Evolutionary conservation across 2,113 vertebrate species (phyloP).

Genomic region (Barnardius zonarius): DNA sequence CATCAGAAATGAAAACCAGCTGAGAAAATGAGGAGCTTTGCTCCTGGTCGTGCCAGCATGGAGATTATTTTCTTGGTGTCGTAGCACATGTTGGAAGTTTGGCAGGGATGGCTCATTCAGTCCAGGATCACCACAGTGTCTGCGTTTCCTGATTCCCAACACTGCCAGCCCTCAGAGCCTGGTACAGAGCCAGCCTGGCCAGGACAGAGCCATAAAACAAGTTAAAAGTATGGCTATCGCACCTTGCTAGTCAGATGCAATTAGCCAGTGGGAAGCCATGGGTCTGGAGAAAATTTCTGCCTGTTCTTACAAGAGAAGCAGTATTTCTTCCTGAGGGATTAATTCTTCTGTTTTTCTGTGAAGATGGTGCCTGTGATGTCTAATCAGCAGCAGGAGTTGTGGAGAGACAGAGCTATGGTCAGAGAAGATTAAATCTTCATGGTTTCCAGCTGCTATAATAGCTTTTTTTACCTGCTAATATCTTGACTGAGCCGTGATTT

Average conservation of each 20-base stretch:
- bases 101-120: neutral
- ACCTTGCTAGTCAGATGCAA: neutral
- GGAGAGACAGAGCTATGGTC: neutral
- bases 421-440: constrained; percentile 19
- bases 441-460: neutral
- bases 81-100: neutral
- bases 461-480: neutral
- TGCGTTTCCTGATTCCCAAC: fast-evolving
- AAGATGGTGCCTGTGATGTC: neutral
- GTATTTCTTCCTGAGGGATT: neutral
- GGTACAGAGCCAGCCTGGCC: fast-evolving
- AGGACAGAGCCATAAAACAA: neutral
- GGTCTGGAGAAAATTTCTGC: neutral
- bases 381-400: neutral
- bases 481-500: neutral
- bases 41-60: neutral
- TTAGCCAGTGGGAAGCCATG: neutral
- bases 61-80: neutral
- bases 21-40: neutral
- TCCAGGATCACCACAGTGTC: neutral
- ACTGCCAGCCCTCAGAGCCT: fast-evolving
- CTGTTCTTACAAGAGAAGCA: neutral
- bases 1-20: constrained; percentile 13
- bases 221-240: neutral
- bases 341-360: neutral